Conservation (phyloP, 2,113 vertebrate species). For the Pedionomus torquatus region DNA sequence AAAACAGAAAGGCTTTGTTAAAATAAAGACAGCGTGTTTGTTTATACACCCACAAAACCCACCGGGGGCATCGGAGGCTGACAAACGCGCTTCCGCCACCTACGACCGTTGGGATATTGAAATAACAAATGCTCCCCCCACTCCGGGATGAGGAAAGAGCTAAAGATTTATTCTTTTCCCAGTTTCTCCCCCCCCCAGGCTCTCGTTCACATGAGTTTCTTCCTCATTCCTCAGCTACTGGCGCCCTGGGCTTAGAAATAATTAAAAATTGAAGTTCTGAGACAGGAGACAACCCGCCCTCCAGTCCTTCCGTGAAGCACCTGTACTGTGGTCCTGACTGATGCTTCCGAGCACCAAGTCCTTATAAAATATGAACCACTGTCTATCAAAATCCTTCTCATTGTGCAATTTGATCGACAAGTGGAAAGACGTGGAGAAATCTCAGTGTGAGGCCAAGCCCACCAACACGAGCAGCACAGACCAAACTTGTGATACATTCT, state of each 20-base stretch:
- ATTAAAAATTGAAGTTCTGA: not conserved
- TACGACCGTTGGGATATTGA: not conserved
- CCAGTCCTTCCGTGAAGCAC: not conserved
- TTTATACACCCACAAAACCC: not conserved
- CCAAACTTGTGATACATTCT: not conserved
- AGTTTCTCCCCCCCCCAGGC: not conserved
- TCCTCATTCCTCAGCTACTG: slow-evolving; percentile 2
- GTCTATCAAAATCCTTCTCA: not conserved
- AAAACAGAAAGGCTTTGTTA: not conserved
- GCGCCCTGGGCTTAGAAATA: not conserved
- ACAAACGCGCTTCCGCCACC: not conserved
- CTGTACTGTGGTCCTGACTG: rapidly evolving
- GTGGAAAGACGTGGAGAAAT: not conserved
- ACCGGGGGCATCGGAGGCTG: not conserved
- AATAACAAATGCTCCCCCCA: not conserved
- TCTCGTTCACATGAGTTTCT: not conserved
- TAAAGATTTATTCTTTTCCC: not conserved
- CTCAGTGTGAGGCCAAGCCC: not conserved
- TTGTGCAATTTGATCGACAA: not conserved
- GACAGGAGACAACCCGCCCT: not conserved
- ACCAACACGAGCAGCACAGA: not conserved
- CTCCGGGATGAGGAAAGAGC: not conserved
- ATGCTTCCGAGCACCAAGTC: not conserved
- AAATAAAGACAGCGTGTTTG: not conserved
- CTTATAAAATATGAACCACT: not conserved